Evolutionary conservation across 35 echinoderm and acorn worm species (phyloP), one percentile per base, ranked within the genome.

Genomic region (Holothuria glaberrima): DNA sequence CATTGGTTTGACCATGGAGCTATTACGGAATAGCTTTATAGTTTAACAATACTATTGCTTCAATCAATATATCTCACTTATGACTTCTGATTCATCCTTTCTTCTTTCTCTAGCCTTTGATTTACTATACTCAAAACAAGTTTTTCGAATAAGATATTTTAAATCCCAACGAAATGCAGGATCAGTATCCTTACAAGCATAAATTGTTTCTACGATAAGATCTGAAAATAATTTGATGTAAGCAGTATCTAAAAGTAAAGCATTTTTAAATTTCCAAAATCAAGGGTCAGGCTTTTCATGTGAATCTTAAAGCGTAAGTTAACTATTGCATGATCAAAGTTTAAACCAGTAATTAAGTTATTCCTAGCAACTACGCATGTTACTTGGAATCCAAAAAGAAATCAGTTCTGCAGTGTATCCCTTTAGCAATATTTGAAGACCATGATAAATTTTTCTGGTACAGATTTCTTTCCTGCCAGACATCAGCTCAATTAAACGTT

Each of bases 201-300:
- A 20, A 26, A 5, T 35, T 3, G 31, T 35, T 32, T 75, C 10
- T 75, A 26, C 71, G 31, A 75, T 75, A 21, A 33, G 71, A 35
- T 36, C 71, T 32, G 71, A 13, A 75, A 75, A 30, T 21, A 12
- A 10, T 6, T 75, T 21, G 30, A 75, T 31, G 28, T 36, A 75
- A 13, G 29, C 7, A 28, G 29, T 9, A 75, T 75, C 71, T 35
- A 32, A 75, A 32, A 75, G 71, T 45, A 75, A 75, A 35, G 71
- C 29, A 75, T 75, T 6, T 12, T 75, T 75, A 12, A 75, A 36
- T 75, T 75, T 75, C 71, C 71, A 75, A 75, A 75, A 75, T 0
- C 71, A 1, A 26, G 71, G 71, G 71, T 28, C 71, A 7, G 12
- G 7, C 27, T 75, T 75, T 45, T 75, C 0, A 12, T 75, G 6